These are phyloP conservation scores for Vireo altiloquus DNA, from an alignment of 2,113 vertebrate species.

Conservation along the genomic window DNA sequence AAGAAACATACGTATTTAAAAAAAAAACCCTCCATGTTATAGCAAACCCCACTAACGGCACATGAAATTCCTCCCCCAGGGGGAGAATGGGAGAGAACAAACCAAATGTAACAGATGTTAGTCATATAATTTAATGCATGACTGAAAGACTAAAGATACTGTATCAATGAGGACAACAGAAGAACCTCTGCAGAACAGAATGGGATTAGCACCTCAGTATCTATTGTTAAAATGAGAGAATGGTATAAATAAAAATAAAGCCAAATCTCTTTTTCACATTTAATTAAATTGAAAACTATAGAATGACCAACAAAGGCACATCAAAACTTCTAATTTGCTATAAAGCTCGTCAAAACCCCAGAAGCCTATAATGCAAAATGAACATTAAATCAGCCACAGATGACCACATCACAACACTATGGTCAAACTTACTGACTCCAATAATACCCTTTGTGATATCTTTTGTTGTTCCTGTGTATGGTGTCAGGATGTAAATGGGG, in stretches of 20 bases:
- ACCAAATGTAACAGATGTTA: slow-evolving; percentile 38
- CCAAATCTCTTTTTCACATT: neutral
- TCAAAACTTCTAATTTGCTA: neutral
- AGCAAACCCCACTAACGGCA: neutral
- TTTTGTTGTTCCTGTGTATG: neutral
- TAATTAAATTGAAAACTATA: neutral
- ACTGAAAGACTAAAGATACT: slow-evolving; percentile 17
- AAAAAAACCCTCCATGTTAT: neutral
- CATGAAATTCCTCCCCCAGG: slow-evolving; percentile 6
- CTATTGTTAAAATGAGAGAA: neutral
- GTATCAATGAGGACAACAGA: neutral
- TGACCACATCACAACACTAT: neutral
- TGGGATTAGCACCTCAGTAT: neutral
- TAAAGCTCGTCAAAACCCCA: neutral
- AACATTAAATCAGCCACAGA: neutral
- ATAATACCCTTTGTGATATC: neutral
- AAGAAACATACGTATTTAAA: neutral
- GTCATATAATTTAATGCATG: slow-evolving; percentile 37
- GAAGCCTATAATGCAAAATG: neutral
- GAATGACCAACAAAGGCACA: neutral
- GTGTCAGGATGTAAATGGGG: neutral
- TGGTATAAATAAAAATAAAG: neutral
- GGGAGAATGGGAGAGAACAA: slow-evolving; percentile 9
- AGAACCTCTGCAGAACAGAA: neutral
- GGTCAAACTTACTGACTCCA: neutral